phyloP scores from a whole-genome alignment of 2,888 invertebrate genomes.

The Ectemnius cavifrons region DNA sequence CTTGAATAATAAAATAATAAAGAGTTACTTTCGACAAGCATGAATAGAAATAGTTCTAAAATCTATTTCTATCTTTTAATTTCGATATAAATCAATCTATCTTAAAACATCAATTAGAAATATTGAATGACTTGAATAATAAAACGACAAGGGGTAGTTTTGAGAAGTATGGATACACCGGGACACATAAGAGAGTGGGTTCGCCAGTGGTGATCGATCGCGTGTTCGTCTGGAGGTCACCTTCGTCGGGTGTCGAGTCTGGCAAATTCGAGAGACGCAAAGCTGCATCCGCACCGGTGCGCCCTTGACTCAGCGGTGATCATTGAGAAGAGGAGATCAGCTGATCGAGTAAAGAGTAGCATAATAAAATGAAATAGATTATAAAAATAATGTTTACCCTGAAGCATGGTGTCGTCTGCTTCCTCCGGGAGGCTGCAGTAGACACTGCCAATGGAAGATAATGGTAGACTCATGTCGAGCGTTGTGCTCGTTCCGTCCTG shows the following conservation, averaged over 20 bases:
- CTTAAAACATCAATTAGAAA: too few species aligned
- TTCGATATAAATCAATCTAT: too few species aligned
- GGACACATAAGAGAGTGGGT: neutral
- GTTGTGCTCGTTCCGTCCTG: too few species aligned
- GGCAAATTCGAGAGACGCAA: constrained; percentile 16
- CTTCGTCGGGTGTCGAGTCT: constrained; percentile 29
- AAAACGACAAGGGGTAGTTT: neutral
- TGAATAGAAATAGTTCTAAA: too few species aligned
- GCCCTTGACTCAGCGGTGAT: constrained; percentile 21
- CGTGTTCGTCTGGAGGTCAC: constrained; percentile 33
- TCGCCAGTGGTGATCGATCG: constrained; percentile 36
- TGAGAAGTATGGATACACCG: too few species aligned
- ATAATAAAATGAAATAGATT: neutral
- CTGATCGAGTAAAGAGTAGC: too few species aligned
- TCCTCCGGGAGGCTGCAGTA: constrained; percentile 74
- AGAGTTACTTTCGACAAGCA: too few species aligned
- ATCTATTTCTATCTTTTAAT: too few species aligned
- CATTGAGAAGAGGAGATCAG: too few species aligned
- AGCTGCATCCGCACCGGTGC: constrained; percentile 33
- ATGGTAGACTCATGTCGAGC: constrained; percentile 70
- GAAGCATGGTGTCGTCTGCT: constrained; percentile 76
- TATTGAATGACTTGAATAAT: too few species aligned
- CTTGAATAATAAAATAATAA: too few species aligned
- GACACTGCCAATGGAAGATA: constrained; percentile 67
- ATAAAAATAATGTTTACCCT: constrained; percentile 71